Evolutionary conservation across 2,888 invertebrate genomes (phyloP).

Genomic region (Oxycera nigricornis): DNA sequence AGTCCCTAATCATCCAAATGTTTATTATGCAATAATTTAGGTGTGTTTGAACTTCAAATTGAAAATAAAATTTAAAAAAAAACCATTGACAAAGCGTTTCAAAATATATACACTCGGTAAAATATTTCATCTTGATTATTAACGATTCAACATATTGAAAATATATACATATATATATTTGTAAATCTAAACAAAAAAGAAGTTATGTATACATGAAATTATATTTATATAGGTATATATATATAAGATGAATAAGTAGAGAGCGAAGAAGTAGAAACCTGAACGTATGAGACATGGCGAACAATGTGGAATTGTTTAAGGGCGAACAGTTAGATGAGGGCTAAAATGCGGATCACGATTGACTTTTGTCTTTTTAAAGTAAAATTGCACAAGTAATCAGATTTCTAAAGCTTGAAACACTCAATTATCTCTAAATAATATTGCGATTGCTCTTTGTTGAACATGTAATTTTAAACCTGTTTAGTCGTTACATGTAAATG

Average conservation of each 20-base stretch:
- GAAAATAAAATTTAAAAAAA: too few species aligned
- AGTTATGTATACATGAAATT: slow-evolving; percentile 38
- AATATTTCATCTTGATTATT: slow-evolving; percentile 29
- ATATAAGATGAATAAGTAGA: slow-evolving; percentile 12
- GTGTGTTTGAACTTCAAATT: slow-evolving; percentile 22
- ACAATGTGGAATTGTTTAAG: neutral
- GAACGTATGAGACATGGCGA: neutral
- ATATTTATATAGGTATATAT: slow-evolving; percentile 34
- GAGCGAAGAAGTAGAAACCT: slow-evolving; percentile 22
- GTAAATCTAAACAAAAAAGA: slow-evolving; percentile 33
- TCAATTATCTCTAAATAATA: neutral
- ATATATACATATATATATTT: slow-evolving; percentile 39
- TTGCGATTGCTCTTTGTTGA: slow-evolving; percentile 18
- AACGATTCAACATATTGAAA: slow-evolving; percentile 35
- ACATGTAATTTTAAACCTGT: slow-evolving; percentile 11
- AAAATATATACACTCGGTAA: slow-evolving; percentile 21
- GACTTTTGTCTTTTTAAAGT: neutral
- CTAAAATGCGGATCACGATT: neutral
- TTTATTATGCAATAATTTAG: slow-evolving; percentile 38
- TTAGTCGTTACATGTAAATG: slow-evolving; percentile 15
- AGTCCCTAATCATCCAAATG: neutral
- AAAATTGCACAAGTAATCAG: slow-evolving; percentile 16
- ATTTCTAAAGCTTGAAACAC: neutral
- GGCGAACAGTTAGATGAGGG: neutral
- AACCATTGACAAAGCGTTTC: slow-evolving; percentile 28